These are phyloP conservation scores for Chaetophractus vellerosus DNA, from an alignment of 2,797 vertebrate species.

Conservation along the genomic window DNA sequence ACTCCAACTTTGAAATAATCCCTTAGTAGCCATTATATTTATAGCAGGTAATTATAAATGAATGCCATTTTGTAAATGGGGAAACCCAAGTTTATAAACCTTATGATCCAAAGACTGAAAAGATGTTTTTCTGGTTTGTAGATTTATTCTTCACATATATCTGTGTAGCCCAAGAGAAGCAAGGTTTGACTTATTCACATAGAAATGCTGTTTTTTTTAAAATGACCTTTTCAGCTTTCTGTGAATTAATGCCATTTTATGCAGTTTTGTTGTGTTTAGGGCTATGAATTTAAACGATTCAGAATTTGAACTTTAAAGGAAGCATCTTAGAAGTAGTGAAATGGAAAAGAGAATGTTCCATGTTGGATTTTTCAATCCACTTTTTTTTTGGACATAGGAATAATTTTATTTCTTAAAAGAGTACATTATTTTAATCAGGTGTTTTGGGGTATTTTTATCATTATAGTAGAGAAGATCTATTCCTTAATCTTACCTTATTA, in stretches of 20 bases:
- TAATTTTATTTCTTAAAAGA: not conserved
- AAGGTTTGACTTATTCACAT: not conserved
- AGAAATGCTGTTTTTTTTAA: conserved; percentile 54
- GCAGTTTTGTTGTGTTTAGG: conserved; percentile 7
- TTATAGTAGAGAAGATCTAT: not conserved
- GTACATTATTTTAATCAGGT: not conserved
- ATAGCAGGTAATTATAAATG: not conserved
- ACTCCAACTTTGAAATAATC: not conserved
- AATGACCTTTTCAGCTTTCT: conserved; percentile 2
- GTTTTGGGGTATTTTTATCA: not conserved
- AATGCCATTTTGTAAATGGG: not conserved
- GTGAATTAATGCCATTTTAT: not conserved
- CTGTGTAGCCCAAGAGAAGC: conserved; percentile 14
- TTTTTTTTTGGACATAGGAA: not conserved
- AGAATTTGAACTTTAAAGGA: conserved; percentile 41
- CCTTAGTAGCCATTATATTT: not conserved
- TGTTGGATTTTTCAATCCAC: conserved; percentile 12
- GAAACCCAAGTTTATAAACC: conserved; percentile 49
- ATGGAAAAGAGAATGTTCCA: not conserved
- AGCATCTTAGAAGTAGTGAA: conserved; percentile 19
- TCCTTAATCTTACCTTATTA: not conserved
- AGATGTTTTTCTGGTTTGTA: not conserved
- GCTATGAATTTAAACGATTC: conserved; percentile 1
- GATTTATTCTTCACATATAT: conserved; percentile 56
- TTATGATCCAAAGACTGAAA: not conserved